phyloP scores from a whole-genome alignment of 2,113 vertebrate genomes.

The Aplodontia rufa region DNA sequence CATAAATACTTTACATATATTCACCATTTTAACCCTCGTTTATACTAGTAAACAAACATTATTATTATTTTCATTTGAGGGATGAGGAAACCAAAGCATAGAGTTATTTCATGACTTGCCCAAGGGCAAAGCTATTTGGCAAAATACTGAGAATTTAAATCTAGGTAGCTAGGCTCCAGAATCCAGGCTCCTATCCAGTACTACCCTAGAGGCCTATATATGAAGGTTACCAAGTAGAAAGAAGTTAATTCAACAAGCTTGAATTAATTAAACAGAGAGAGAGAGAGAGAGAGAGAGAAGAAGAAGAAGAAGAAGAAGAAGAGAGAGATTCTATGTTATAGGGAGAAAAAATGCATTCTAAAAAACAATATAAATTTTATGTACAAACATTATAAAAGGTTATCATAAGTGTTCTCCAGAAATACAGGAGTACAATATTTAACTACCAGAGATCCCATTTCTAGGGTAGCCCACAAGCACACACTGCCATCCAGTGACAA shows the following conservation, averaged over 20 bases:
- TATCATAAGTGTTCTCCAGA: not conserved
- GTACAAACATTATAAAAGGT: conserved; percentile 40
- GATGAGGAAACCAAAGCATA: not conserved
- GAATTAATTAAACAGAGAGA: conserved; percentile 1
- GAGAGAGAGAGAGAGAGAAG: too few relatives aligned
- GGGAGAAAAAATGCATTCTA: not conserved
- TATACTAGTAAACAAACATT: not conserved
- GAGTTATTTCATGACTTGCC: not conserved
- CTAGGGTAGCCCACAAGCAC: not conserved
- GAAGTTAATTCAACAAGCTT: conserved; percentile 21
- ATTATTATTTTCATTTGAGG: not conserved
- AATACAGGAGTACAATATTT: not conserved
- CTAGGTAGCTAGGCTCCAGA: not conserved
- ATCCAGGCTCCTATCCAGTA: not conserved
- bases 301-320: not conserved
- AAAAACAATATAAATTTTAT: conserved; percentile 37
- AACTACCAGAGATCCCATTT: conserved; percentile 2
- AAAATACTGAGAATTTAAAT: not conserved
- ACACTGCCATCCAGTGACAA: conserved; percentile 37
- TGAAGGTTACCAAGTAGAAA: conserved; percentile 4
- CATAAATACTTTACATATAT: not conserved
- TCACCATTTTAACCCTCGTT: not conserved
- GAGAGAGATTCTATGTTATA: not conserved
- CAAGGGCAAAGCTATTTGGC: not conserved
- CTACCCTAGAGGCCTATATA: not conserved